Base-by-base conservation (phyloP, 2,113 vertebrate species). In the Ranitomeya imitator region DNA sequence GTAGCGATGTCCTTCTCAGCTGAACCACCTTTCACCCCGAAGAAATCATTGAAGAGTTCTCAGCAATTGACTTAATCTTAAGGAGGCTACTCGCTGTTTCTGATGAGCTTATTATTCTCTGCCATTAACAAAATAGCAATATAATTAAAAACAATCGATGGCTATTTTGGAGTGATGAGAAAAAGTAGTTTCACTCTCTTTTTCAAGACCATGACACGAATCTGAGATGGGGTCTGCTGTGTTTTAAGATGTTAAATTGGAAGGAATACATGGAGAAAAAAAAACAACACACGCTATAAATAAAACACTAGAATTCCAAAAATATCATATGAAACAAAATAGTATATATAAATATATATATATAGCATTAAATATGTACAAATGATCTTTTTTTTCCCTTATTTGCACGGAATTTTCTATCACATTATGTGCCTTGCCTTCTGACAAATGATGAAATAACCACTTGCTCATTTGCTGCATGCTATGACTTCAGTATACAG, bases 361-460 rank as follows among this genome's bases (percentile, higher is more conserved):
- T 79, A 87, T 52, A 88, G 87, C 87, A 88, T 88, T 88, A 88
- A 85, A 85, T 89, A 89, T 89, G 87, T 89, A 89, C 74, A 84
- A 91, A 92, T 91, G 89, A 91, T 90, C 92, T 93, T 93, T 94
- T 93, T 93, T 93, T 94, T 91, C 94, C 96, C 93, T 95, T 94
- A 95, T 98, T 98, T 99, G 97, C 98, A 98, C 97, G 97, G 95
- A 93, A 93, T 95, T 97, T 97, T 96, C 92, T 95, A 97, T 95
- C 97, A 98, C 96, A 96, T 96, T 95, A 98, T 96, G 98, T 99
- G 97, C 98, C 98, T 99, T 99, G 97, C 96, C 94, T 97, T 92
- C 95, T 93, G 93, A 94, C 94, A 95, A 94, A 94, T 92, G 93
- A 95, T 93, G 94, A 93, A 91, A 92, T 89, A 90, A 91, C 94